A percentile compares a stretch with the other conserved stretches of the same genome.
Evolutionary conservation across 2,888 invertebrate genomes (phyloP).

Genomic region (Leucoma salicis): DNA sequence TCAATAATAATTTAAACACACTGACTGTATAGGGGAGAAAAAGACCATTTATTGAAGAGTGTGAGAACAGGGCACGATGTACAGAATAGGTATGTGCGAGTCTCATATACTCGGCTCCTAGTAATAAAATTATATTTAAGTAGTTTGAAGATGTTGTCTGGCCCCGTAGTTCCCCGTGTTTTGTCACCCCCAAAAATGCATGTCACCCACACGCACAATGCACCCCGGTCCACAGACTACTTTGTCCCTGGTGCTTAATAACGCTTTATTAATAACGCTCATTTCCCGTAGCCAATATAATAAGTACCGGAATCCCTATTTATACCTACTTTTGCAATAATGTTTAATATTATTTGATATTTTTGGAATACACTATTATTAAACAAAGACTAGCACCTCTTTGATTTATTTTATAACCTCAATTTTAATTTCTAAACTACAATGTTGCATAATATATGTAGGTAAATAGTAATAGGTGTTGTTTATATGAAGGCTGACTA

Average conservation of each 20-base stretch:
- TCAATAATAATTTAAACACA: neutral
- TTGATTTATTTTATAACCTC: conserved; percentile 20
- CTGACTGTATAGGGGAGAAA: conserved; percentile 54
- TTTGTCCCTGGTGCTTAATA: conserved; percentile 32
- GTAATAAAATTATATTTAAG: conserved; percentile 53
- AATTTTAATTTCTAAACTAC: conserved; percentile 26
- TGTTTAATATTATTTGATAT: neutral
- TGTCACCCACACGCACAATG: conserved; percentile 46
- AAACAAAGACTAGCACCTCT: conserved; percentile 23
- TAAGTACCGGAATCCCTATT: conserved; percentile 21
- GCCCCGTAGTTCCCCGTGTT: conserved; percentile 56
- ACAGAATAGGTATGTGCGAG: conserved; percentile 42
- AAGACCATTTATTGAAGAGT: conserved; percentile 54
- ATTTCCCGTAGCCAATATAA: conserved; percentile 11
- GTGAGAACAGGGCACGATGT: conserved; percentile 27
- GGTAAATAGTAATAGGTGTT: conserved; percentile 36
- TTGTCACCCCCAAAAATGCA: conserved; percentile 48
- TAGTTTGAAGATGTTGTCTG: conserved; percentile 66
- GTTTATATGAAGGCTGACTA: conserved; percentile 53
- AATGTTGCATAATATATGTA: conserved; percentile 22
- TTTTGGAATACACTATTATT: neutral
- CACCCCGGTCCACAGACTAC: conserved; percentile 34
- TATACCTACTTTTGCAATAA: conserved; percentile 5
- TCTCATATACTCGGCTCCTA: conserved; percentile 32
- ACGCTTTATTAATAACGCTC: conserved; percentile 27